phyloP scores from a whole-genome alignment of 2,888 invertebrate species.

The Cactoblastis cactorum region DNA sequence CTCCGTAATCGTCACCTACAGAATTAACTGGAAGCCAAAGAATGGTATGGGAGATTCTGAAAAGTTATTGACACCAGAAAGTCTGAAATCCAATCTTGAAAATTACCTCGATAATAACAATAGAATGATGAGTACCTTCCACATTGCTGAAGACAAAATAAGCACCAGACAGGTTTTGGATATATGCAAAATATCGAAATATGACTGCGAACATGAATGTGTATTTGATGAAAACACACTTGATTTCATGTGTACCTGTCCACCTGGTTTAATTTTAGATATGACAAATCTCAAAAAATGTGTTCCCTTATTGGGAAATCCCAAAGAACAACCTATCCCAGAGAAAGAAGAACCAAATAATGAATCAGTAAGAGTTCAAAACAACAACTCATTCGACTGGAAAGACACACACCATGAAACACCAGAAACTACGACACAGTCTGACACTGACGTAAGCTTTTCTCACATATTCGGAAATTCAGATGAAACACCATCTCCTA shows the following conservation, averaged over 20 bases:
- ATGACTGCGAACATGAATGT: constrained; percentile 84
- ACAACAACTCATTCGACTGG: constrained; percentile 49
- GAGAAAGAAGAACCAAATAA: constrained; percentile 43
- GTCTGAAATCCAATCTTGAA: constrained; percentile 67
- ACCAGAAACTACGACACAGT: constrained; percentile 48
- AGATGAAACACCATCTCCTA: constrained; percentile 25
- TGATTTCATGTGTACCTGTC: constrained; percentile 84
- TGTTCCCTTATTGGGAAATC: constrained; percentile 46
- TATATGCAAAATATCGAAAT: constrained; percentile 82
- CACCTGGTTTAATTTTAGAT: constrained; percentile 66
- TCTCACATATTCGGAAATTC: constrained; percentile 53
- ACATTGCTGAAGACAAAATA: constrained; percentile 68
- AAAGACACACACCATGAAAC: constrained; percentile 43
- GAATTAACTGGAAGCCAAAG: constrained; percentile 82
- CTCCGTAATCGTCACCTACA: constrained; percentile 82
- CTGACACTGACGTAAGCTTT: constrained; percentile 46
- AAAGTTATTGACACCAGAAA: constrained; percentile 70
- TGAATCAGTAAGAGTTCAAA: constrained; percentile 30
- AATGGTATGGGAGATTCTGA: constrained; percentile 55
- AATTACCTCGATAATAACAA: constrained; percentile 68
- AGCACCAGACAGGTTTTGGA: constrained; percentile 75
- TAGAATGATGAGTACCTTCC: constrained; percentile 75
- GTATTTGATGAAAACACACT: constrained; percentile 81
- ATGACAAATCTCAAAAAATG: constrained; percentile 65
- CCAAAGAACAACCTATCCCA: constrained; percentile 34